Conservation (phyloP, 2,888 invertebrate genomes). For the Mylabris sibirica region DNA sequence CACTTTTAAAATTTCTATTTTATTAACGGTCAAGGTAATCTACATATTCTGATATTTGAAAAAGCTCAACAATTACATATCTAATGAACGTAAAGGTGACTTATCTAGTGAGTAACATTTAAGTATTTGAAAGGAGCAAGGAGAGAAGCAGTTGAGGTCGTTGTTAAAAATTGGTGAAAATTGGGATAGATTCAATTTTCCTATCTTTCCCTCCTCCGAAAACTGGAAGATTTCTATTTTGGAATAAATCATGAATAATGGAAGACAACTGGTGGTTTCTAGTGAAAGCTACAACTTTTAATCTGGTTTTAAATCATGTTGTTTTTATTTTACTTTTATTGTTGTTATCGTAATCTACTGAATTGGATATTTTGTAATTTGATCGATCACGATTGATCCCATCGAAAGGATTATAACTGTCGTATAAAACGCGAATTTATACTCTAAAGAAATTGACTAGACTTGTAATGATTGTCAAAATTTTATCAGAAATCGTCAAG, state of each 20-base stretch:
- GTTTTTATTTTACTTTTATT: not conserved
- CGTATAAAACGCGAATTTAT: not conserved
- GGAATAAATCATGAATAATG: conserved; percentile 1
- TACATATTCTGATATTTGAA: not conserved
- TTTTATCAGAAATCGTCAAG: too few relatives aligned
- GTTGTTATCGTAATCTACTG: not conserved
- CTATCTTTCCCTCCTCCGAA: too few relatives aligned
- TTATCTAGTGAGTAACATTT: not conserved
- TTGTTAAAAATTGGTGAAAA: too few relatives aligned
- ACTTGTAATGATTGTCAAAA: too few relatives aligned
- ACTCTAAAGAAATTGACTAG: too few relatives aligned
- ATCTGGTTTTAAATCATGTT: not conserved
- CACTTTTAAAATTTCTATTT: not conserved
- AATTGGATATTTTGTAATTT: not conserved
- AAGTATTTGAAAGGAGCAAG: too few relatives aligned
- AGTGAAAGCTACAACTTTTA: not conserved
- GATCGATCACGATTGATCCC: not conserved
- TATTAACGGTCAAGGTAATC: conserved; percentile 6
- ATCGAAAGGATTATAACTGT: not conserved
- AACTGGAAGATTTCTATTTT: not conserved
- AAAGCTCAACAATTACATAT: not conserved
- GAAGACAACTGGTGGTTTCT: not conserved
- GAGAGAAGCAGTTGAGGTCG: too few relatives aligned
- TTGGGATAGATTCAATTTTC: too few relatives aligned
- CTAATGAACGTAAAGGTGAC: not conserved